phyloP scores from a whole-genome alignment of 2,113 vertebrate species.

The Cnemophilus loriae region DNA sequence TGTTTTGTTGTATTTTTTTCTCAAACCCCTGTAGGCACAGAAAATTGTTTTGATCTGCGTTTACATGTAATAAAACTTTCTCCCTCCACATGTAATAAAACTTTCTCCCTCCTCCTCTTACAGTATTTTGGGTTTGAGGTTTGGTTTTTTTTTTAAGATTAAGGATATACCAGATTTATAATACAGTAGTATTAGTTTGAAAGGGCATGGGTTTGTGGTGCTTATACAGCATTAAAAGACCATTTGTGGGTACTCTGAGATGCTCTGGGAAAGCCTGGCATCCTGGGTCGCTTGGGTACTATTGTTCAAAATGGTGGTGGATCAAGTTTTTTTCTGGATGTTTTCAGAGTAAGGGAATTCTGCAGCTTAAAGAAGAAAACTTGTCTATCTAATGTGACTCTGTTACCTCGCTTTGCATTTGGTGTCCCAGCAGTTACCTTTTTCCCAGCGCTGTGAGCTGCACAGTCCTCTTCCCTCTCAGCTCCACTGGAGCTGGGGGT shows the following conservation, averaged over 20 bases:
- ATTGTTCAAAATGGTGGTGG: background rate
- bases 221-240: background rate
- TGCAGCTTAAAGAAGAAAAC: background rate
- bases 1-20: background rate
- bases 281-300: background rate
- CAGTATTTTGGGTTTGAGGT: background rate
- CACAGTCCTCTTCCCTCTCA: background rate
- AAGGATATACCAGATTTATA: background rate
- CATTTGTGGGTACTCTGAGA: background rate
- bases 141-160: background rate
- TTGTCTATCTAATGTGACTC: fast-evolving
- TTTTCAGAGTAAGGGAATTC: background rate
- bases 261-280: background rate
- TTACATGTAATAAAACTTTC: background rate
- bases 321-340: background rate
- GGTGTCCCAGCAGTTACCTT: background rate
- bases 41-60: background rate
- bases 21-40: background rate
- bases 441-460: background rate
- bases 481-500: background rate
- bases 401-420: background rate
- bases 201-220: background rate
- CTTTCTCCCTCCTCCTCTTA: background rate
- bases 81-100: background rate
- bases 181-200: background rate